Evolutionary conservation across 2,888 invertebrate genomes (phyloP).

Genomic region (Lasioglossum pauxillum): DNA sequence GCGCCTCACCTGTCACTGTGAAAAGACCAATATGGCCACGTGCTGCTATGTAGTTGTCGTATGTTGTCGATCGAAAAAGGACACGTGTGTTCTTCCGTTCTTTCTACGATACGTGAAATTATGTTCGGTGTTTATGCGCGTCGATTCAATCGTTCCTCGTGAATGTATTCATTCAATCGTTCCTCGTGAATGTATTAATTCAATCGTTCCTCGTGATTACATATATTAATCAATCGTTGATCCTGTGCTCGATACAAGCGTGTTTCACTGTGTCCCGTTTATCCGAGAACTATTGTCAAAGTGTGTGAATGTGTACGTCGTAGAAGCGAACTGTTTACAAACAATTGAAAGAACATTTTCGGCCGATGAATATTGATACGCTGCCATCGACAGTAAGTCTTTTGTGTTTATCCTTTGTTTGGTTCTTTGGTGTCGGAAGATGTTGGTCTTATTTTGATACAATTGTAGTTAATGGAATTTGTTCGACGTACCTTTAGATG

Average conservation of each 20-base stretch:
- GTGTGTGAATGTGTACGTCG: no score
- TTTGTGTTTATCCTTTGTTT: neutral
- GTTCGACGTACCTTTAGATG: neutral
- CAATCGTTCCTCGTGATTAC: neutral
- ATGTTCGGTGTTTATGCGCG: no score
- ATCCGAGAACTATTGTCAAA: neutral
- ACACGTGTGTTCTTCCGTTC: neutral
- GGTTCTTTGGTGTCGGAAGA: neutral
- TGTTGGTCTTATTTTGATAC: neutral
- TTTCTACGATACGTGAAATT: neutral
- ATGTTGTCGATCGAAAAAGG: conserved; percentile 29
- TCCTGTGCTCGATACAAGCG: neutral
- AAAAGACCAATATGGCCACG: conserved; percentile 47
- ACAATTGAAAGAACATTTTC: neutral
- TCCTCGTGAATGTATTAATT: neutral
- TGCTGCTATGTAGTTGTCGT: conserved; percentile 18
- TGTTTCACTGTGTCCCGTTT: neutral
- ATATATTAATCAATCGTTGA: neutral
- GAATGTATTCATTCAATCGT: neutral
- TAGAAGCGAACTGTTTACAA: neutral
- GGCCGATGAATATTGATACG: neutral
- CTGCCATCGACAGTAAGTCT: conserved; percentile 4
- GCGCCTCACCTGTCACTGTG: conserved; percentile 27
- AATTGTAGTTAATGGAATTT: neutral
- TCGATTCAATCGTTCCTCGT: neutral